Base-by-base conservation (phyloP, 2,113 vertebrate species). In the Pipra filicauda region DNA sequence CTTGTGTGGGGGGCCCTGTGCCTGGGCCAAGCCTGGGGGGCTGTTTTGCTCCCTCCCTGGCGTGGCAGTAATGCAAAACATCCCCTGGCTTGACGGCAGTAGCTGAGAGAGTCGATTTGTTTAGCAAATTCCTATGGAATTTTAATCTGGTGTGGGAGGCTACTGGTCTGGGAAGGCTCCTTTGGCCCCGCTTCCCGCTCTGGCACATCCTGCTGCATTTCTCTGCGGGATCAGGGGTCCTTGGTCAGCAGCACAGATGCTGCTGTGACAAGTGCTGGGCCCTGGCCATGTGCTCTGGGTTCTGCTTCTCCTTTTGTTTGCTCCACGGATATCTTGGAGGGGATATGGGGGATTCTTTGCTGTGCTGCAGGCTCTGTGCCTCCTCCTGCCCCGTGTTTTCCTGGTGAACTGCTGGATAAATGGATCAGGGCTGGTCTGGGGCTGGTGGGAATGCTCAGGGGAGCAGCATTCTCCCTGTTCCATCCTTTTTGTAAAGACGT, bases 141-240 rank as follows among this genome's bases (percentile, higher is more conserved):
- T 87, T 96, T 91, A 90, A 96, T 89, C 91, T 74, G 85, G 23
- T 64, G 83, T 83, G 91, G 92, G 91, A 96, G 92, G 91, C 86
- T 73, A 37, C 74, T 88, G 91, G 26, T 83, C 92, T 65, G 92
- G 69, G 88, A 81, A 70, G 87, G 87, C 79, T 91, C 67, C 28
- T 62, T 70, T n/a, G 88, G 78, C 82, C 89, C 51, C 23, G 1
- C 61, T 92, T 65, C 72, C 67, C 51, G 0, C 54, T 80, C 81
- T 6, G 44, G 95, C 81, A 54, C 86, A 27, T 80, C 88, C 85
- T 4, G 81, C 93, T 1, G 57, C n/a, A 0, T 66, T 85, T 48
- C 71, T 85, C 23, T 8, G 30, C 0, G 8, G 85, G 77, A 26
- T 52, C 20, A 1, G 0, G 26, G 75, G 55, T 26, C 19, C 44